Conservation (phyloP, 2,888 invertebrate species). For the Drosophila niveifrons region DNA sequence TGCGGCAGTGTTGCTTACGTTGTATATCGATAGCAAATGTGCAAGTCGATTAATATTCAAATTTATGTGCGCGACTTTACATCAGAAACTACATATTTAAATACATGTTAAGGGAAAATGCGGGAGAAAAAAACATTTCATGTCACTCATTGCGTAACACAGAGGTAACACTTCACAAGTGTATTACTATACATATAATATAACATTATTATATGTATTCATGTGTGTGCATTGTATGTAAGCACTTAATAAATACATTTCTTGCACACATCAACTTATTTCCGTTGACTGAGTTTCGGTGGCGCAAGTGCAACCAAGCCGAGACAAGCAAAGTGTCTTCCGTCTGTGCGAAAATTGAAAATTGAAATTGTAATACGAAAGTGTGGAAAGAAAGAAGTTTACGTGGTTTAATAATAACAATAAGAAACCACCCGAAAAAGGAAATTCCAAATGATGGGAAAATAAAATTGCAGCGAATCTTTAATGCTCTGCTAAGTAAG, state of each 20-base stretch:
- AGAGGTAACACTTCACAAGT: conserved; percentile 27
- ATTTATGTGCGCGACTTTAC: conserved; percentile 15
- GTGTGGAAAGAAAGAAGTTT: conserved; percentile 59
- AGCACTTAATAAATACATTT: conserved; percentile 31
- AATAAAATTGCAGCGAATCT: conserved; percentile 30
- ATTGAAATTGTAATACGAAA: conserved; percentile 20
- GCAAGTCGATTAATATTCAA: conserved; percentile 49
- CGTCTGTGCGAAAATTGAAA: conserved; percentile 48
- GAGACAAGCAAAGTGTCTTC: conserved; percentile 45
- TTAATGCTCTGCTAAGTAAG: conserved; percentile 20
- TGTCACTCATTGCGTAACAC: conserved; percentile 62
- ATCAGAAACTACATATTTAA: conserved; percentile 1
- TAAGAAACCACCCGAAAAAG: conserved; percentile 44
- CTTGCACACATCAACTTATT: conserved; percentile 55
- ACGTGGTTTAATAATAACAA: conserved; percentile 36
- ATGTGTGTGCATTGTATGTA: conserved; percentile 13
- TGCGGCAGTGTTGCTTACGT: conserved; percentile 40
- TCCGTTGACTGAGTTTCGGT: conserved; percentile 78
- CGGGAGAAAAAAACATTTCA: conserved; percentile 22
- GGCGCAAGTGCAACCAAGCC: conserved; percentile 43
- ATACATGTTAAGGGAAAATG: conserved; percentile 1
- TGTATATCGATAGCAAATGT: conserved; percentile 41
- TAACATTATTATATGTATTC: conserved; percentile 6
- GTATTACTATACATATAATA: conserved; percentile 1
- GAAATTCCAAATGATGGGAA: conserved; percentile 52